phyloP scores from a whole-genome alignment of 2,888 invertebrate species.

The Chirona hameri region DNA sequence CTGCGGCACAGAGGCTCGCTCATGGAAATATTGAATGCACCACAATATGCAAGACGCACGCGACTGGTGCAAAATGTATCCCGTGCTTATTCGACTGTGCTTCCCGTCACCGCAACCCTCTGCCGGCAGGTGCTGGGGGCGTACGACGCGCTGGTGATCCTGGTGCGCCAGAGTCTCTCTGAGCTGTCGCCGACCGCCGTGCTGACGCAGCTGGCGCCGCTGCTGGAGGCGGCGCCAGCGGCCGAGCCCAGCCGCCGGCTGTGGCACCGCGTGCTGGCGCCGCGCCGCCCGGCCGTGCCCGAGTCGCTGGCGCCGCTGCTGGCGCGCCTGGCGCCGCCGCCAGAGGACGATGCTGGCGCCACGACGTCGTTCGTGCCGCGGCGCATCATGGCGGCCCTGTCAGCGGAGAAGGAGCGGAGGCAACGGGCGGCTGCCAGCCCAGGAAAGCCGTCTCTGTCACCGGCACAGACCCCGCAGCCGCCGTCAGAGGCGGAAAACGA shows the following conservation, averaged over 20 bases:
- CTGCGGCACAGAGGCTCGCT: too few species aligned
- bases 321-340: not conserved
- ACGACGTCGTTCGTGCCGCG: not conserved
- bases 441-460: not conserved
- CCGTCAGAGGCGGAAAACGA: not conserved
- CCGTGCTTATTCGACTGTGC: too few species aligned
- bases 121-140: not conserved
- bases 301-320: constrained; percentile 4
- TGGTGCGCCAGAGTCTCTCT: not conserved
- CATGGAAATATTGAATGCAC: too few species aligned
- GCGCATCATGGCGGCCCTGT: not conserved
- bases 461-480: not conserved
- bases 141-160: not conserved
- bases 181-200: not conserved
- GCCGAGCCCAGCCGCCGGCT: not conserved
- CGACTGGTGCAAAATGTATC: too few species aligned
- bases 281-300: not conserved
- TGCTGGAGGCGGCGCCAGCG: not conserved
- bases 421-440: not conserved
- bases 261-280: constrained; percentile 2
- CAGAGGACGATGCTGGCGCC: not conserved
- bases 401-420: constrained; percentile 25
- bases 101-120: not conserved
- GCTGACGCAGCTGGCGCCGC: not conserved
- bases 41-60: too few species aligned